Evolutionary conservation across 2,113 vertebrate genomes (phyloP).

Genomic region (Hymenochirus boettgeri): DNA sequence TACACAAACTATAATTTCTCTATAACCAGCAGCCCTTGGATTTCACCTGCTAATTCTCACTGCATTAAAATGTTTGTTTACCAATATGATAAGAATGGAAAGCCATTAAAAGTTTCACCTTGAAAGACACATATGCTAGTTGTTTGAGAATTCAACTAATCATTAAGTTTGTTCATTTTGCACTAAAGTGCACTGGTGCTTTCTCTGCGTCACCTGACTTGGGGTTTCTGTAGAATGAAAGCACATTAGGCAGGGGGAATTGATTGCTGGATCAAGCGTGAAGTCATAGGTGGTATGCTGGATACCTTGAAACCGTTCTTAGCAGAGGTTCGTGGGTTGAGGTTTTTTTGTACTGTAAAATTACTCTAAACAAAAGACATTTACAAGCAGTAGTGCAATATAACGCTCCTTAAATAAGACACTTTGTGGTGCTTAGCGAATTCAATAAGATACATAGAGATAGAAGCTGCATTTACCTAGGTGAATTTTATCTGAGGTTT

Average conservation of each 20-base stretch:
- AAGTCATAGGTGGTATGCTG: constrained; percentile 41
- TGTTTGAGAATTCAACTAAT: constrained; percentile 40
- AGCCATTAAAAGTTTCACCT: constrained; percentile 87
- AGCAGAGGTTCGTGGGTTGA: constrained; percentile 46
- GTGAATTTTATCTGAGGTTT: constrained; percentile 35
- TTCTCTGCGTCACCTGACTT: constrained; percentile 20
- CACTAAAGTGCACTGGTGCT: constrained; percentile 9
- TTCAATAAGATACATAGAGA: constrained; percentile 33
- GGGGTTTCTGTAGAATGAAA: constrained; percentile 4
- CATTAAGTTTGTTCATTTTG: constrained; percentile 20
- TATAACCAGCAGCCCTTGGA: constrained; percentile 96
- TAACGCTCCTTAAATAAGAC: constrained; percentile 21
- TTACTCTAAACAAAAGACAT: constrained; percentile 25
- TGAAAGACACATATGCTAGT: constrained; percentile 56
- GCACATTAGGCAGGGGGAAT: background rate
- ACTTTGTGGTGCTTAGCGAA: constrained; percentile 40
- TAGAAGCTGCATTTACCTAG: constrained; percentile 36
- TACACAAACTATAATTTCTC: constrained; percentile 94
- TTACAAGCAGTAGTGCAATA: constrained; percentile 41
- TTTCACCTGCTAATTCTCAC: constrained; percentile 94
- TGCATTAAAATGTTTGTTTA: constrained; percentile 98
- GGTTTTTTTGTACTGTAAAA: constrained; percentile 37
- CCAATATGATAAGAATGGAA: constrained; percentile 93
- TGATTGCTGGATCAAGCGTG: background rate
- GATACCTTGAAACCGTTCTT: constrained; percentile 24